Evolutionary conservation across 2,888 invertebrate species (phyloP).

Genomic region (Xestoiulus laeticollis): DNA sequence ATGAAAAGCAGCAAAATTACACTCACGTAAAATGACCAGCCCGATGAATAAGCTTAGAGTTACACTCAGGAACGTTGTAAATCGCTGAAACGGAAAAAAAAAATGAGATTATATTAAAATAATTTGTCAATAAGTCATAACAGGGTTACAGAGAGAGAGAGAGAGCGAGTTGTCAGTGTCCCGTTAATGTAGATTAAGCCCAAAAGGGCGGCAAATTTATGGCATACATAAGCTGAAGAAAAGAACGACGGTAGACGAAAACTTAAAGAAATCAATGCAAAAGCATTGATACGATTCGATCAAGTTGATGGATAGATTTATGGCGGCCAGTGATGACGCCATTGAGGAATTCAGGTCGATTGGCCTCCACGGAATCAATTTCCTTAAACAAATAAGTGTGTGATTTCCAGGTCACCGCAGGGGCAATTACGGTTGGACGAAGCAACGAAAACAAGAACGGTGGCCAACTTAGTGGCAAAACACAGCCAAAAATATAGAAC

Average conservation of each 20-base stretch:
- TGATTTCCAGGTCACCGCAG: conserved; percentile 16
- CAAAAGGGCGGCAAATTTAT: not conserved
- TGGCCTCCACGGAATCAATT: conserved; percentile 18
- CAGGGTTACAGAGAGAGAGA: not conserved
- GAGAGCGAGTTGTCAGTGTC: not conserved
- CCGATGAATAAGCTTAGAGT: conserved; percentile 92
- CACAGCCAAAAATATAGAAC: not conserved
- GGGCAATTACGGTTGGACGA: conserved; percentile 34
- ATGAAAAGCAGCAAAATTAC: not conserved
- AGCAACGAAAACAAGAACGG: conserved; percentile 11
- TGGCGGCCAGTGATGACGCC: conserved; percentile 28
- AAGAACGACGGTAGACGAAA: not conserved
- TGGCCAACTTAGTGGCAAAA: not conserved
- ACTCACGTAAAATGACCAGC: conserved; percentile 90
- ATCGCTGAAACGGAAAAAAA: conserved; percentile 74
- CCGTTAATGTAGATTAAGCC: not conserved
- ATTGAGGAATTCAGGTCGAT: conserved; percentile 13
- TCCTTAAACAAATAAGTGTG: conserved; percentile 13
- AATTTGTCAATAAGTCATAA: not conserved
- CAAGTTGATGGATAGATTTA: conserved; percentile 16
- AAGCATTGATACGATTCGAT: not conserved
- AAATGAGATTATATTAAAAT: conserved; percentile 49
- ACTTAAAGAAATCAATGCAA: not conserved
- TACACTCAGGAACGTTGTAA: conserved; percentile 90
- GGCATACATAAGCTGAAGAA: not conserved